Percentiles rank a stretch among this genome's conserved stretches.
Conservation (phyloP, 92 coral and sea anemone genomes). For the Bergia puertoricense region DNA sequence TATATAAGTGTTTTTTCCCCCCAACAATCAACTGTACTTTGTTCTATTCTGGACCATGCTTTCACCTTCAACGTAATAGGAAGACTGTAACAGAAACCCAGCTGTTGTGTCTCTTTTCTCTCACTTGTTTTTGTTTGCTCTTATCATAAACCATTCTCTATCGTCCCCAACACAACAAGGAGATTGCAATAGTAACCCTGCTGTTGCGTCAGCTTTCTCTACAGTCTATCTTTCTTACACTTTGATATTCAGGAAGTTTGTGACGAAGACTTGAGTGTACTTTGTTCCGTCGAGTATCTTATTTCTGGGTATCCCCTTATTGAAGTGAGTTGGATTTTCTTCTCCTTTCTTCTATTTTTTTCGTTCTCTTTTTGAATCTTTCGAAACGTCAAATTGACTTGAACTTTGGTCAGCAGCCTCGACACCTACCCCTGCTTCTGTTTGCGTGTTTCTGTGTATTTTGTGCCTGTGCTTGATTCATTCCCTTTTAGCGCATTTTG, state of each 20-base stretch:
- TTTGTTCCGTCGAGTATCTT: background rate
- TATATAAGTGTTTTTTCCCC: background rate
- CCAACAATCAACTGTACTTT: background rate
- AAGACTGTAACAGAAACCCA: too few relatives aligned
- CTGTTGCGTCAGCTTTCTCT: background rate
- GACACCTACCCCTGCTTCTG: background rate
- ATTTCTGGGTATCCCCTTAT: background rate
- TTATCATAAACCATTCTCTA: background rate
- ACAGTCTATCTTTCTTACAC: background rate
- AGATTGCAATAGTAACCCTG: background rate
- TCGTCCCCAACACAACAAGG: too few relatives aligned
- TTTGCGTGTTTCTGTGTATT: background rate
- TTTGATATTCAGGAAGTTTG: background rate
- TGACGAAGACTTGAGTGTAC: background rate
- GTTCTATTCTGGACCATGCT: too few relatives aligned
- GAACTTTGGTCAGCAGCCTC: background rate
- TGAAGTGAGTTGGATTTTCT: conserved; percentile 8
- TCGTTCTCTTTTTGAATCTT: background rate
- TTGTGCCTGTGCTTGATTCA: background rate
- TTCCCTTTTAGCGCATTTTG: background rate
- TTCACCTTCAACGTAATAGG: too few relatives aligned
- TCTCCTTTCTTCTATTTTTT: background rate
- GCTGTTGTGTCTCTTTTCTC: too few relatives aligned
- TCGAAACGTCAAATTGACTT: background rate
- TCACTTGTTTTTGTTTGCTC: too few relatives aligned